Conservation (phyloP, 2,113 vertebrate species). For the Saccopteryx leptura region DNA sequence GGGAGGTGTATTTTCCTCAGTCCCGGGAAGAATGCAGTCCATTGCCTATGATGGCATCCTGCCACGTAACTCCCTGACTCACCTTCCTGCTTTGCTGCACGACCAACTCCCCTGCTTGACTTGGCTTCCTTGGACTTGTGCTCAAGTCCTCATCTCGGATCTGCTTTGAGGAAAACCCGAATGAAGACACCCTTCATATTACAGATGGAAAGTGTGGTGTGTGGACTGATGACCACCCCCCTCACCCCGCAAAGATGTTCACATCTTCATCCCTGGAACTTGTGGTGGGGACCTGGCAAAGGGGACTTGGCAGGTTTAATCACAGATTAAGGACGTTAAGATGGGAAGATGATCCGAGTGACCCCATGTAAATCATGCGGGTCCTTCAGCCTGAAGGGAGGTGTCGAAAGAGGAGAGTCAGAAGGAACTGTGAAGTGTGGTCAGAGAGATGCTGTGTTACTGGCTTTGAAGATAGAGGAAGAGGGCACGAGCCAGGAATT, state of each 20-base stretch:
- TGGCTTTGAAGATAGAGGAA: neutral
- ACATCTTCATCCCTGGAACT: neutral
- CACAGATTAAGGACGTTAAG: neutral
- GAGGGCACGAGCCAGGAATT: neutral
- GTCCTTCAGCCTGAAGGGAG: neutral
- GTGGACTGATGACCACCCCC: neutral
- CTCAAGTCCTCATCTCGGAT: neutral
- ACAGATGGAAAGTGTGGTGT: neutral
- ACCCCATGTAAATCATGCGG: neutral
- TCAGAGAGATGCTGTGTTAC: neutral
- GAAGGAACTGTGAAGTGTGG: neutral
- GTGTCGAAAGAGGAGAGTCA: neutral
- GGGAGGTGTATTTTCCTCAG: neutral
- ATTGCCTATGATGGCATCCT: neutral
- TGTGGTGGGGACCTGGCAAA: neutral
- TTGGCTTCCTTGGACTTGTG: neutral
- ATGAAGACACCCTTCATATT: neutral
- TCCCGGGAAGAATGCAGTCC: neutral
- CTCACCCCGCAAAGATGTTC: neutral
- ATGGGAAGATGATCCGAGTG: neutral
- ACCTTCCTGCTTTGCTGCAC: neutral
- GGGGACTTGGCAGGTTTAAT: neutral
- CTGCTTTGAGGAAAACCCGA: neutral
- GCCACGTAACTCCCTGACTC: neutral
- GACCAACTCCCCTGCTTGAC: neutral